These are phyloP conservation scores for Etheostoma spectabile DNA, from an alignment of 2,113 vertebrate genomes.

Conservation along the genomic window DNA sequence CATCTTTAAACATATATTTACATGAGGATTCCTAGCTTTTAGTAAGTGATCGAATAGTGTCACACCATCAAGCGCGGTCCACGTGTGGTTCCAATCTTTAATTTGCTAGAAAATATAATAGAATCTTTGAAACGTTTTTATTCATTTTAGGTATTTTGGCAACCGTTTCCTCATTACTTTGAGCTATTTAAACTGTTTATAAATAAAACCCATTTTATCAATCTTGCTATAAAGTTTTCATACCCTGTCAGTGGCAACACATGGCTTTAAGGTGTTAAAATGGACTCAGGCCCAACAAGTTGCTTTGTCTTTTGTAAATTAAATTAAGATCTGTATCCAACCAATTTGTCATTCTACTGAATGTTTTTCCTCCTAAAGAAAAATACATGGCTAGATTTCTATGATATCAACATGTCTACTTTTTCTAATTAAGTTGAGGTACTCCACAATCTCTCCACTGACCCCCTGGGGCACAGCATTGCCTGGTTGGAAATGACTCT, in stretches of 20 bases:
- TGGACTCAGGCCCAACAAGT: neutral
- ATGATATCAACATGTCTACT: neutral
- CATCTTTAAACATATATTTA: neutral
- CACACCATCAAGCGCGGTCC: neutral
- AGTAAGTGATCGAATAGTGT: neutral
- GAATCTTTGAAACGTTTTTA: too few relatives aligned
- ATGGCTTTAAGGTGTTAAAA: neutral
- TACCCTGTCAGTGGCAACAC: too few relatives aligned
- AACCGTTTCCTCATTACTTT: too few relatives aligned
- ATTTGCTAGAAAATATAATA: too few relatives aligned
- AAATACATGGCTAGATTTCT: neutral
- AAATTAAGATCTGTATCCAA: neutral
- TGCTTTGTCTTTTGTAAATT: neutral
- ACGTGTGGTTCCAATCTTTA: neutral
- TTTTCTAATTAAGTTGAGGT: neutral
- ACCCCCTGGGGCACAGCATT: neutral
- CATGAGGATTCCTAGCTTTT: neutral
- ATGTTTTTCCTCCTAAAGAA: neutral
- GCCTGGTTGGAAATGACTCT: neutral
- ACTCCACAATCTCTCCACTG: neutral
- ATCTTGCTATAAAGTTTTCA: too few relatives aligned
- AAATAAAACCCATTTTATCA: too few relatives aligned
- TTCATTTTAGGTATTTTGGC: too few relatives aligned
- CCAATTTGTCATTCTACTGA: neutral
- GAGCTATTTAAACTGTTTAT: too few relatives aligned